These are phyloP conservation scores for Zoanthus solanderi DNA, from an alignment of 92 coral and sea anemone genomes.

Conservation along the genomic window DNA sequence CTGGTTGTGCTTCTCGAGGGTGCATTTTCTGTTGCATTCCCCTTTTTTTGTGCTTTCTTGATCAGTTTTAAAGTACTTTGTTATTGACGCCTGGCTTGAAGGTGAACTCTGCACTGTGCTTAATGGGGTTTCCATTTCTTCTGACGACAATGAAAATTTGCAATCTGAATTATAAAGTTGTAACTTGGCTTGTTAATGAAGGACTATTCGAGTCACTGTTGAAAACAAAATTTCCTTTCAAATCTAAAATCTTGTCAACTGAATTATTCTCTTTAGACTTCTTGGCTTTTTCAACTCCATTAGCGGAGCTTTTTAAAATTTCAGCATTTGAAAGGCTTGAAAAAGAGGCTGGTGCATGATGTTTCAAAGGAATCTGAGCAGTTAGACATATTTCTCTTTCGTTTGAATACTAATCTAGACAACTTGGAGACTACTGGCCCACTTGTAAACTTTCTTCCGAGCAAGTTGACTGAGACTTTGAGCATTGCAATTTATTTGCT, in stretches of 20 bases:
- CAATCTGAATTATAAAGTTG: constrained; percentile 25
- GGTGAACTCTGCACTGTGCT: constrained; percentile 77
- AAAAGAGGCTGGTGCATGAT: constrained; percentile 17
- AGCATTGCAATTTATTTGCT: background rate
- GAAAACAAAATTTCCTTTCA: background rate
- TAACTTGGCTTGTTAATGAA: background rate
- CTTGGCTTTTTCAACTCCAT: constrained; percentile 7
- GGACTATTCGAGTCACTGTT: constrained; percentile 13
- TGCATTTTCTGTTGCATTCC: constrained; percentile 23
- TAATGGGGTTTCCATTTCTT: constrained; percentile 45
- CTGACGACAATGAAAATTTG: constrained; percentile 44
- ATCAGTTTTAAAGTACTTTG: constrained; percentile 72
- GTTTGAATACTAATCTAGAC: background rate
- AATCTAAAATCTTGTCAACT: constrained; percentile 15
- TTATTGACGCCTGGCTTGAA: constrained; percentile 88
- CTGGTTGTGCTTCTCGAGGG: constrained; percentile 24
- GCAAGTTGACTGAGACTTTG: background rate
- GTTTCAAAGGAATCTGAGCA: background rate
- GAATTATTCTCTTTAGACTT: background rate
- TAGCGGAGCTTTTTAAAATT: background rate
- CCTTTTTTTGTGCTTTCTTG: constrained; percentile 48
- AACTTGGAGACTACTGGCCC: background rate
- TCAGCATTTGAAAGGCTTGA: background rate
- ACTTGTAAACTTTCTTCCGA: constrained; percentile 15
- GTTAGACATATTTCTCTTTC: background rate